These are phyloP conservation scores for Notarius quadriscutis DNA, from an alignment of 2,113 vertebrate species.

Conservation along the genomic window DNA sequence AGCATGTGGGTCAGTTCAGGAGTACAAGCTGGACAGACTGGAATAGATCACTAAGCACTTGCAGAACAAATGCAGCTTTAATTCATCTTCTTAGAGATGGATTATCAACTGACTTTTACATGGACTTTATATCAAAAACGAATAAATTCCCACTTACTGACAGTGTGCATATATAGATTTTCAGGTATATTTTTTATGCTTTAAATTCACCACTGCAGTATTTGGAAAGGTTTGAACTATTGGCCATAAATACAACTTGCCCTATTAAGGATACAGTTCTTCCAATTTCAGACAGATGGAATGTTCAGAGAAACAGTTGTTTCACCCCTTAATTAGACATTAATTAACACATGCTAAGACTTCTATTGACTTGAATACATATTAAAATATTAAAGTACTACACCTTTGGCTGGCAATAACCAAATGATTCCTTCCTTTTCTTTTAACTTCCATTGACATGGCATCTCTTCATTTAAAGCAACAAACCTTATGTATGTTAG, in stretches of 20 bases:
- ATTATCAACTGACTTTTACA: neutral
- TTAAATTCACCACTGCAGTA: neutral
- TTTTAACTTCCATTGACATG: neutral
- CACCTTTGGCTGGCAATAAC: neutral
- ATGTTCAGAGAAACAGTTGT: slow-evolving; percentile 63
- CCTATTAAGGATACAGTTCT: slow-evolving; percentile 61
- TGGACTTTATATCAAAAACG: neutral
- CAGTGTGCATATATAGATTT: neutral
- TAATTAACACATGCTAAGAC: slow-evolving; percentile 58
- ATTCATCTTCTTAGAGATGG: neutral
- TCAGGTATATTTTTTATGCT: neutral
- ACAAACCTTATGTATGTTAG: slow-evolving; percentile 56
- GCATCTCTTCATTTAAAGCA: slow-evolving; percentile 17
- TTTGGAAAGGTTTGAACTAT: neutral
- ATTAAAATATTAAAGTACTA: neutral
- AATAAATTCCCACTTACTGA: neutral
- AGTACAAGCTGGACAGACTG: neutral
- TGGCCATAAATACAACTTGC: slow-evolving; percentile 51
- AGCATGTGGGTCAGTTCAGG: neutral
- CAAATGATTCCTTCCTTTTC: neutral
- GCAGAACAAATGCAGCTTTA: neutral
- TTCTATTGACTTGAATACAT: neutral
- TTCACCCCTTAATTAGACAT: slow-evolving; percentile 63
- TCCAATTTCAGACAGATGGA: slow-evolving; percentile 69
- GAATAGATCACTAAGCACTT: neutral